Evolutionary conservation across 2,888 invertebrate species (phyloP).

Genomic region (Heliconius cydno): DNA sequence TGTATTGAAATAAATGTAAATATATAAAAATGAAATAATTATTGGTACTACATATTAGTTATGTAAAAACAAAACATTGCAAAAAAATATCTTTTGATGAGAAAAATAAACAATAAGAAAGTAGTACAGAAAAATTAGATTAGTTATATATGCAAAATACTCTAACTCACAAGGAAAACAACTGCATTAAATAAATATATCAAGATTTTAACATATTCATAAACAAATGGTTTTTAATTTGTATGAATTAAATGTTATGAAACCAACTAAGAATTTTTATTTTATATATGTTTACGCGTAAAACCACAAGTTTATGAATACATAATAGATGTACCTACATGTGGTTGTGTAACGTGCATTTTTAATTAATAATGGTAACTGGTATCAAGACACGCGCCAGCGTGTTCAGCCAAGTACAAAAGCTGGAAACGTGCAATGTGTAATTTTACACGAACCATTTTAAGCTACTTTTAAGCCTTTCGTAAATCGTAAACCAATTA

Average conservation of each 20-base stretch:
- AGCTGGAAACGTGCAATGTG: too few relatives aligned
- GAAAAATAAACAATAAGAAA: conserved; percentile 14
- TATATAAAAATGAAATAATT: neutral
- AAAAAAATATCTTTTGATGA: neutral
- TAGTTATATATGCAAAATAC: conserved; percentile 20
- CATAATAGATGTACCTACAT: neutral
- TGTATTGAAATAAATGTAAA: neutral
- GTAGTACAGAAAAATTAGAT: neutral
- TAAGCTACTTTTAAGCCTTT: too few relatives aligned
- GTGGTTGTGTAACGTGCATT: neutral
- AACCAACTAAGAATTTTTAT: conserved; percentile 13
- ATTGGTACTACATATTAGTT: neutral
- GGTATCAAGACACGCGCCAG: neutral
- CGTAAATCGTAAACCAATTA: too few relatives aligned
- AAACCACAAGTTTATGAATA: conserved; percentile 3
- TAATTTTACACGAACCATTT: too few relatives aligned
- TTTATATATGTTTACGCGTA: conserved; percentile 10
- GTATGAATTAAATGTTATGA: conserved; percentile 25
- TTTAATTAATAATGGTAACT: neutral
- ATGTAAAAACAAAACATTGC: neutral
- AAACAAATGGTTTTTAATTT: conserved; percentile 26
- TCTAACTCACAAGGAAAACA: conserved; percentile 25
- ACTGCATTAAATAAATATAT: conserved; percentile 22
- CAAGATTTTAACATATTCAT: conserved; percentile 16
- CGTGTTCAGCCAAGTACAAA: too few relatives aligned